These are phyloP conservation scores for Prietella phreatophila DNA, from an alignment of 2,113 vertebrate species.

Conservation along the genomic window DNA sequence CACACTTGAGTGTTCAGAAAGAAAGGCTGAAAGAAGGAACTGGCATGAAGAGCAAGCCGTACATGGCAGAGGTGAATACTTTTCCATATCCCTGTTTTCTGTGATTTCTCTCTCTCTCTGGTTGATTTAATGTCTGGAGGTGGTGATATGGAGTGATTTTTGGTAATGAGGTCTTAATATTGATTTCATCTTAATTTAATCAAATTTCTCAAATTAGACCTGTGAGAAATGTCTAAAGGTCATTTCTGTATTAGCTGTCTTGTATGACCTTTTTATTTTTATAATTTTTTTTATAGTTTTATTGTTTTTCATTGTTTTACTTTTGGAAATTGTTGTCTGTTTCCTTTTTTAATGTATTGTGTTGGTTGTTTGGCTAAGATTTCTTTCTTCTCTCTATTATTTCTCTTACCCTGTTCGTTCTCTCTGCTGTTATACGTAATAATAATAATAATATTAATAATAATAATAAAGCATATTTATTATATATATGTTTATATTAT, in stretches of 20 bases:
- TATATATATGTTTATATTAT: not conserved
- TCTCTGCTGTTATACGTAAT: not conserved
- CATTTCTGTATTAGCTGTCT: not conserved
- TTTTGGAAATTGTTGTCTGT: not conserved
- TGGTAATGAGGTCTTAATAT: not conserved
- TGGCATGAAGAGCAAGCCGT: constrained; percentile 53
- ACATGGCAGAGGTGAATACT: constrained; percentile 75
- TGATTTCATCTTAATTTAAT: not conserved
- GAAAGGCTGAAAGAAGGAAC: constrained; percentile 44
- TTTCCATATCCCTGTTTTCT: not conserved
- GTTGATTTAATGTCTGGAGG: not conserved
- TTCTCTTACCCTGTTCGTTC: not conserved
- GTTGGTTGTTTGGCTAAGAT: not conserved
- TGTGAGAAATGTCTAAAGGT: not conserved
- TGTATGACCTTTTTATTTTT: not conserved
- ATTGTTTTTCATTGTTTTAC: not conserved
- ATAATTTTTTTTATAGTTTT: too few species aligned
- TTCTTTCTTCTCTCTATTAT: not conserved
- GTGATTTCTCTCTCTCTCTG: not conserved
- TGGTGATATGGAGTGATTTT: not conserved
- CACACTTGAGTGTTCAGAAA: constrained; percentile 20
- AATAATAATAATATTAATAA: too few species aligned
- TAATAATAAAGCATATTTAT: not conserved
- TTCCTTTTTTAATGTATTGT: not conserved
- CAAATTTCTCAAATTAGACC: not conserved